Percentiles rank a stretch among this genome's conserved stretches.
Conservation (phyloP, 2,888 invertebrate genomes). For the Ceramica pisi region DNA sequence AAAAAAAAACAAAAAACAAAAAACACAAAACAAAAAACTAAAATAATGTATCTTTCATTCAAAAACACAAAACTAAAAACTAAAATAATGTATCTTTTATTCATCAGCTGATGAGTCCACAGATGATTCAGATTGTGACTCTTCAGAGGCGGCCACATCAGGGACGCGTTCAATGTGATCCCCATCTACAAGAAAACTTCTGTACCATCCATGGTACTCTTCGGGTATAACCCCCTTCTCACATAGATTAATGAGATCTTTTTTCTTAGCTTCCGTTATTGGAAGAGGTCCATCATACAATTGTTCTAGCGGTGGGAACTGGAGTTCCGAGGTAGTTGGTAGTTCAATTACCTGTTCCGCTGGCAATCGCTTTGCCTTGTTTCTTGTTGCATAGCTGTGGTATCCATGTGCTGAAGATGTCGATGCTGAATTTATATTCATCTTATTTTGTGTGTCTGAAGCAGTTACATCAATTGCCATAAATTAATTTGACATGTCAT, state of each 20-base stretch:
- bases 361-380: conserved; percentile 16
- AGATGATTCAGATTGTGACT: conserved; percentile 32
- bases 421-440: conserved; percentile 27
- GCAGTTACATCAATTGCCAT: conserved; percentile 30
- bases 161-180: conserved; percentile 22
- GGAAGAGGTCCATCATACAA: conserved; percentile 34
- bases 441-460: conserved; percentile 23
- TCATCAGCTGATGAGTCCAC: conserved; percentile 38
- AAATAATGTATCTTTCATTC: no score
- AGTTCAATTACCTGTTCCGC: conserved; percentile 22
- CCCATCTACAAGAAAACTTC: conserved; percentile 21
- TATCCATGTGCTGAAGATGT: conserved; percentile 24
- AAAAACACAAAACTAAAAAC: conserved; percentile 17
- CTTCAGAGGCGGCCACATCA: conserved; percentile 9
- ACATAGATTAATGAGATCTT: conserved; percentile 34
- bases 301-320: conserved; percentile 36
- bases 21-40: no score
- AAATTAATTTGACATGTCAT: conserved; percentile 30
- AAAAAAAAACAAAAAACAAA: no score
- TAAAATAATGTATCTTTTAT: conserved; percentile 20
- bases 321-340: conserved; percentile 36
- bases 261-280: conserved; percentile 35
- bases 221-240: conserved; percentile 32
- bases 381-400: conserved; percentile 5
- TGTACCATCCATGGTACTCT: conserved; percentile 28